A percentile compares a stretch with the other conserved stretches of the same genome.
phyloP scores from a whole-genome alignment of 2,113 vertebrate species.

The Anoplopoma fimbria region DNA sequence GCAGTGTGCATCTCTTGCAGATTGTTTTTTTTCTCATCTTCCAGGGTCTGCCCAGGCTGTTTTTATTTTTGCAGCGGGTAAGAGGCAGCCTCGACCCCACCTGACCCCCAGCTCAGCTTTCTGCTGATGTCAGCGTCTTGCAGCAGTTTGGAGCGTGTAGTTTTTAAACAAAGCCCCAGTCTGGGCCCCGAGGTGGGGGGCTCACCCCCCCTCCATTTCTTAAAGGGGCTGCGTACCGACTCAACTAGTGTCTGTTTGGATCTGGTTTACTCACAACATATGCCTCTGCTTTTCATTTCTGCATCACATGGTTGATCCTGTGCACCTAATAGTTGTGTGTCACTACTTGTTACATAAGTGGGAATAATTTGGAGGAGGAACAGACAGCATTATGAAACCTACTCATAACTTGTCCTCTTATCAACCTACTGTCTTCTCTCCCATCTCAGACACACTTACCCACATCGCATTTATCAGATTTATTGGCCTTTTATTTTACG shows the following conservation, averaged over 20 bases:
- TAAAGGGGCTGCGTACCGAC: slow-evolving; percentile 71
- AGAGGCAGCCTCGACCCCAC: slow-evolving; percentile 80
- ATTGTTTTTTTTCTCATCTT: slow-evolving; percentile 42
- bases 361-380: slow-evolving; percentile 36
- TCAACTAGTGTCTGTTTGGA: slow-evolving; percentile 32
- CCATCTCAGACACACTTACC: slow-evolving; percentile 23
- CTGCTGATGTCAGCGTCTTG: slow-evolving; percentile 85
- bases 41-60: slow-evolving; percentile 60
- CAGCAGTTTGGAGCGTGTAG: slow-evolving; percentile 76
- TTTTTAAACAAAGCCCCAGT: slow-evolving; percentile 79
- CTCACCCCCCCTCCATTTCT: slow-evolving; percentile 66
- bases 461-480: slow-evolving; percentile 39
- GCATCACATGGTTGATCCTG: background rate
- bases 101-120: slow-evolving; percentile 74
- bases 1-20: slow-evolving; percentile 33
- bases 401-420: slow-evolving; percentile 54
- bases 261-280: slow-evolving; percentile 6
- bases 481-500: slow-evolving; percentile 4
- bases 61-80: slow-evolving; percentile 78
- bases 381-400: slow-evolving; percentile 59
- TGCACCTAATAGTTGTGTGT: background rate
- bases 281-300: slow-evolving; percentile 8
- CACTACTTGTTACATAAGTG: slow-evolving; percentile 17
- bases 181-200: slow-evolving; percentile 45
- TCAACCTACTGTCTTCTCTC: slow-evolving; percentile 40